These are phyloP conservation scores for Baccha elongata DNA, from an alignment of 2,888 invertebrate species.

Conservation along the genomic window DNA sequence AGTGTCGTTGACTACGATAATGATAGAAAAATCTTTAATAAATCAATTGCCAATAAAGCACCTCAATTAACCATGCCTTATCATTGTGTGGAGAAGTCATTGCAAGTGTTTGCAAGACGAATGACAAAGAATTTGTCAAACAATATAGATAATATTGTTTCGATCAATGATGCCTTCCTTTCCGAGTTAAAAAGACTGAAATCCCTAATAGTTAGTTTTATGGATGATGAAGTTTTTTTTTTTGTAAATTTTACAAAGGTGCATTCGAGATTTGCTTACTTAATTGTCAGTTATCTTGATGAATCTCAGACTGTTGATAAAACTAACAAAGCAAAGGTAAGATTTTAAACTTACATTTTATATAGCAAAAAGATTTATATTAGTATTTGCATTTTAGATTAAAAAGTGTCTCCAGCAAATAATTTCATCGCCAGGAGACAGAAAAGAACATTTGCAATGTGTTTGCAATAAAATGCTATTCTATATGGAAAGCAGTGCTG, in stretches of 20 bases:
- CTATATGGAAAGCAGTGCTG: constrained; percentile 76
- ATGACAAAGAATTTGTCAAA: constrained; percentile 86
- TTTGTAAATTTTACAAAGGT: constrained; percentile 86
- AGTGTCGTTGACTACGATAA: constrained; percentile 36
- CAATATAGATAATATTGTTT: constrained; percentile 84
- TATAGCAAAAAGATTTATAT: too few relatives aligned
- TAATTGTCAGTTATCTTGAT: constrained; percentile 85
- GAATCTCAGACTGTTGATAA: constrained; percentile 78
- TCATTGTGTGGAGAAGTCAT: constrained; percentile 85
- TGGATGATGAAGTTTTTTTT: constrained; percentile 86
- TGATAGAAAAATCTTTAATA: constrained; percentile 50
- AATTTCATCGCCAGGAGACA: constrained; percentile 77
- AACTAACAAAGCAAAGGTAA: constrained; percentile 76
- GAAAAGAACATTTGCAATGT: constrained; percentile 83
- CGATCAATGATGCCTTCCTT: constrained; percentile 85
- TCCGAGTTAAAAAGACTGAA: constrained; percentile 88
- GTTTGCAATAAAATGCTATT: constrained; percentile 81
- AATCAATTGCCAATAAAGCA: constrained; percentile 65
- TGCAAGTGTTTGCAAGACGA: constrained; percentile 87
- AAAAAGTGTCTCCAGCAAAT: constrained; percentile 77
- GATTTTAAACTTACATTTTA: too few relatives aligned
- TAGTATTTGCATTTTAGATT: constrained; percentile 75
- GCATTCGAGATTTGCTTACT: constrained; percentile 86
- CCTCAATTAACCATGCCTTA: constrained; percentile 81
- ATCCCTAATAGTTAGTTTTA: constrained; percentile 87